phyloP scores from a whole-genome alignment of 2,888 invertebrate species.

The Dynastes maya region DNA sequence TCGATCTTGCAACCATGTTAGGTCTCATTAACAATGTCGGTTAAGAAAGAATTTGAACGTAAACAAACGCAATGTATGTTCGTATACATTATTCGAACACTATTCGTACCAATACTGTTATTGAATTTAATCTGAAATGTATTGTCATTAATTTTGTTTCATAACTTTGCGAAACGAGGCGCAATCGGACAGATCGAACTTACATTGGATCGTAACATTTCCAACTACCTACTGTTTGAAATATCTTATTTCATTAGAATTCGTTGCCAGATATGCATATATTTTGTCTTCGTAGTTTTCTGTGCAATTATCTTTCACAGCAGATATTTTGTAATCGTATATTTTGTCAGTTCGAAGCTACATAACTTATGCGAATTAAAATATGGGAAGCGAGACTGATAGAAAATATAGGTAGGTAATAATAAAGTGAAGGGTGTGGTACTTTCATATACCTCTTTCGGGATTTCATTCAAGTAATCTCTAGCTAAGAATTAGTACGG shows the following conservation, averaged over 20 bases:
- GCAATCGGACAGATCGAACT: neutral
- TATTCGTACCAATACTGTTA: conserved; percentile 18
- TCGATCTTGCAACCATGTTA: no score
- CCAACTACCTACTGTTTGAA: conserved; percentile 16
- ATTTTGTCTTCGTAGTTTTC: neutral
- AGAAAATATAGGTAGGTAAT: no score
- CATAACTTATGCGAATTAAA: no score
- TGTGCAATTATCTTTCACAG: no score
- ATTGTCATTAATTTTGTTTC: conserved; percentile 19
- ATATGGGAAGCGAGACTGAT: no score
- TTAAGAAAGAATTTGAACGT: conserved; percentile 19
- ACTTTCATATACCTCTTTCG: no score
- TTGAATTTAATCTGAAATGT: neutral
- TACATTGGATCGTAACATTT: conserved; percentile 1
- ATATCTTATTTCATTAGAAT: conserved; percentile 8
- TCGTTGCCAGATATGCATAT: neutral
- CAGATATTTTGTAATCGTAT: no score
- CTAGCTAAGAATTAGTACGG: no score
- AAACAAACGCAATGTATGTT: conserved; percentile 1
- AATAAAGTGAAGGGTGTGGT: no score
- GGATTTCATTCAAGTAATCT: no score
- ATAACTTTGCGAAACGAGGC: conserved; percentile 24
- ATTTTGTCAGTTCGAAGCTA: no score
- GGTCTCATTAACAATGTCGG: conserved; percentile 29
- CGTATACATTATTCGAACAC: conserved; percentile 1